Conservation (phyloP, 2,113 vertebrate genomes). For the Odocoileus hemionus region DNA sequence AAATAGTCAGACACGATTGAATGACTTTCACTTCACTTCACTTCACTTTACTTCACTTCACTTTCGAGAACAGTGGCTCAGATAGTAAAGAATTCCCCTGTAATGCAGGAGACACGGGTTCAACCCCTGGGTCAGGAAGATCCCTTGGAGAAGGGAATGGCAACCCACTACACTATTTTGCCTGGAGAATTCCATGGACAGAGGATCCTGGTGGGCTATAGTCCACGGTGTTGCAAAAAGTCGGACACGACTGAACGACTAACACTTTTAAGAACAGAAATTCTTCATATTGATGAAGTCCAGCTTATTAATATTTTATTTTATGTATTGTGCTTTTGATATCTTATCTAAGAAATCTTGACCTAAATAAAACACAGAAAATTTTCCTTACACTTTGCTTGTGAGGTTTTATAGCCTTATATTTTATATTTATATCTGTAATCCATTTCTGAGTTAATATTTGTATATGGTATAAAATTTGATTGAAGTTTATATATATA, state of each 20-base stretch:
- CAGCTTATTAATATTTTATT: background rate
- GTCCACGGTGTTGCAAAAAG: accelerated
- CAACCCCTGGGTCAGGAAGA: background rate
- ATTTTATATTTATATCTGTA: background rate
- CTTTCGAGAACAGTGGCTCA: background rate
- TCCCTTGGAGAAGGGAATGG: background rate
- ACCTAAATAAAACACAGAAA: background rate
- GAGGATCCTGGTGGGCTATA: background rate
- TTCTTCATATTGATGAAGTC: background rate
- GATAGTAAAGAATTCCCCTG: background rate
- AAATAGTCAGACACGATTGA: accelerated
- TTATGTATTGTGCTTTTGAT: background rate
- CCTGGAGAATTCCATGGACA: background rate
- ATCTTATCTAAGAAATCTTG: background rate
- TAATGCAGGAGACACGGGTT: background rate
- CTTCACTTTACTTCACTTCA: background rate
- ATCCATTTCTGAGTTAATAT: background rate
- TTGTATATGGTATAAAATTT: background rate
- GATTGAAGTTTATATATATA: background rate
- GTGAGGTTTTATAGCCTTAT: background rate
- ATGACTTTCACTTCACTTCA: background rate
- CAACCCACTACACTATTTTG: background rate
- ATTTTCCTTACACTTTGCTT: background rate
- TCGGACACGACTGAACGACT: background rate
- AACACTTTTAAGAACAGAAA: background rate